Percentiles rank a stretch among this genome's conserved stretches.
Evolutionary conservation across 2,797 vertebrate species (phyloP).

Genomic region (Acomys russatus): DNA sequence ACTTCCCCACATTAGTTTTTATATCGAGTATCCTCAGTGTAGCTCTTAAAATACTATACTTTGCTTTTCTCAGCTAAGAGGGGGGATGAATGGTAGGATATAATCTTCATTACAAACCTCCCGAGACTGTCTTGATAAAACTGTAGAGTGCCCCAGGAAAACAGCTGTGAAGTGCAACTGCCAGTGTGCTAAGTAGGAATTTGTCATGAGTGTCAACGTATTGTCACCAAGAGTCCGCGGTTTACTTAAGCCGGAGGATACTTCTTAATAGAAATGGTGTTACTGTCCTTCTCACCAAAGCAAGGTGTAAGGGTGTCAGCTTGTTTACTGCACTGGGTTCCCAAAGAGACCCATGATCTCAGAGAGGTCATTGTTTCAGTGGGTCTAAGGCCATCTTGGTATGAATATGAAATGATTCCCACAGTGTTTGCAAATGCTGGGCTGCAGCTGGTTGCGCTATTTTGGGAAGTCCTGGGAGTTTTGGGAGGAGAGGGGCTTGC

Average conservation of each 20-base stretch:
- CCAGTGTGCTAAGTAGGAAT: constrained; percentile 1
- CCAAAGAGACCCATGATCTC: not conserved
- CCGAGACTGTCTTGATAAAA: constrained; percentile 15
- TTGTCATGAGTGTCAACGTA: not conserved
- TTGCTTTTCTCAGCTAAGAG: not conserved
- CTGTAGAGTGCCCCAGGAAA: not conserved
- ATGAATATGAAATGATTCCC: not conserved
- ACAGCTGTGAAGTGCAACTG: not conserved
- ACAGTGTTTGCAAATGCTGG: not conserved
- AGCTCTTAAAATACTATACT: not conserved
- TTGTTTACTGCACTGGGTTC: too few relatives aligned
- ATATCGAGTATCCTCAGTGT: not conserved
- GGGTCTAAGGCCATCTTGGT: not conserved
- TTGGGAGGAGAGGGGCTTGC: not conserved
- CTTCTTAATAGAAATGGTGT: not conserved
- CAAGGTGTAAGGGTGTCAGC: not conserved
- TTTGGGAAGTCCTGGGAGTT: not conserved
- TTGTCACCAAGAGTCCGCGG: not conserved
- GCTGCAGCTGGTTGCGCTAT: not conserved
- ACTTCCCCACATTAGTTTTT: not conserved
- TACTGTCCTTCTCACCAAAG: not conserved
- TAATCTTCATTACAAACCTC: not conserved
- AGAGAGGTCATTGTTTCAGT: not conserved
- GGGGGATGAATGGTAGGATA: not conserved
- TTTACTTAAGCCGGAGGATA: not conserved